Evolutionary conservation across 2,888 invertebrate species (phyloP).

Genomic region (Metallyticus violacea): DNA sequence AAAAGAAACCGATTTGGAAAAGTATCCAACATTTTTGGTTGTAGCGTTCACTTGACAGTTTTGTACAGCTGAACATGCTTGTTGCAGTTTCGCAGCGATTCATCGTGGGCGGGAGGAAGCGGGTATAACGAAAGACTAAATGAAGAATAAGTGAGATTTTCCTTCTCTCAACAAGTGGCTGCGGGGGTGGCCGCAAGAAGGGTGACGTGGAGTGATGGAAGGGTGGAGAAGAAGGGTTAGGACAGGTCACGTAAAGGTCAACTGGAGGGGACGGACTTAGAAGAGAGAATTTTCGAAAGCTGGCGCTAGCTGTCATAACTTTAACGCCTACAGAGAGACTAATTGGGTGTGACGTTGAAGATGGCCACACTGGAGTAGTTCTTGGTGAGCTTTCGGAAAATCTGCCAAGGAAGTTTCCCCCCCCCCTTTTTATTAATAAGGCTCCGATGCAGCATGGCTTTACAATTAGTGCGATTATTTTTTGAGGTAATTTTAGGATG

Average conservation of each 20-base stretch:
- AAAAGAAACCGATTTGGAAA: no score
- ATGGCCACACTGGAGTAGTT: not conserved
- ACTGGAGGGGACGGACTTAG: not conserved
- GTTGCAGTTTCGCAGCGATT: not conserved
- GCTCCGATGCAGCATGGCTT: no score
- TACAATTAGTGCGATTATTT: no score
- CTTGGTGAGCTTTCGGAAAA: not conserved
- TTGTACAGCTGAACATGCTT: no score
- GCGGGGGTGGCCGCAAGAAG: not conserved
- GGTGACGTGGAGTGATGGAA: not conserved
- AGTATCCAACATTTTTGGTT: no score
- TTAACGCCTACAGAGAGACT: not conserved
- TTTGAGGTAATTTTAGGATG: no score
- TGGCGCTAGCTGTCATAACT: not conserved
- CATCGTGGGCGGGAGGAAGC: not conserved
- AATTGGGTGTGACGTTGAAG: not conserved
- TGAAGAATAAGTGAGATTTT: conserved; percentile 3
- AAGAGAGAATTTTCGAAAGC: not conserved
- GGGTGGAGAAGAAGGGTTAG: conserved; percentile 7
- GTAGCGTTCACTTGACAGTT: no score
- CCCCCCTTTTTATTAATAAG: no score
- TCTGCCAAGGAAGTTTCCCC: not conserved
- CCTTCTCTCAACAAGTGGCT: conserved; percentile 7
- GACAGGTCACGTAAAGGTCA: conserved; percentile 4
- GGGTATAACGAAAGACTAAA: not conserved